Conservation (phyloP, 2,797 vertebrate genomes). For the Sebastes variabilis region DNA sequence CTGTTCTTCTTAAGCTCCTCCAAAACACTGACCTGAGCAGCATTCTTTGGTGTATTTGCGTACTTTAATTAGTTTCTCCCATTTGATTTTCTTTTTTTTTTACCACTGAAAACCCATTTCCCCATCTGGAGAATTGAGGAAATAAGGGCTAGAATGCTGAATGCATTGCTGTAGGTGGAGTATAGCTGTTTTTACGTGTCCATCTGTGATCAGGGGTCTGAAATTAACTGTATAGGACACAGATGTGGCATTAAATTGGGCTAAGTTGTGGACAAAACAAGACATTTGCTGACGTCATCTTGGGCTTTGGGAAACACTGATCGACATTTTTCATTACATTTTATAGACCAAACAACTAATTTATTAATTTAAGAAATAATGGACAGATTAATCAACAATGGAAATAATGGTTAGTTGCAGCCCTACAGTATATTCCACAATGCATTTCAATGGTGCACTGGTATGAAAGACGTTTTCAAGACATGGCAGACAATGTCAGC, state of each 20-base stretch:
- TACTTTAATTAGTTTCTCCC: slow-evolving; percentile 37
- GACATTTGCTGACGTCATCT: too few species aligned
- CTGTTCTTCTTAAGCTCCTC: slow-evolving; percentile 8
- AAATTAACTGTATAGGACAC: background rate
- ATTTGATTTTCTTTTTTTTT: background rate
- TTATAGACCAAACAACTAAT: too few species aligned
- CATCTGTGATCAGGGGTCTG: background rate
- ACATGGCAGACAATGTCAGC: background rate
- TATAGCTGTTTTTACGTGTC: background rate
- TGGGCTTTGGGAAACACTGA: too few species aligned
- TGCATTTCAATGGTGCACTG: background rate
- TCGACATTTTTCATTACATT: too few species aligned
- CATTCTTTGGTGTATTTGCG: slow-evolving; percentile 16
- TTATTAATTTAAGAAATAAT: too few species aligned
- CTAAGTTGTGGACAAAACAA: background rate
- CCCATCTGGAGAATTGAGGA: background rate
- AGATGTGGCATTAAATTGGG: background rate
- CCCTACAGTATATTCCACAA: background rate
- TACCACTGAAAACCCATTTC: background rate
- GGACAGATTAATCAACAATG: rapidly evolving
- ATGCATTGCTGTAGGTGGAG: background rate
- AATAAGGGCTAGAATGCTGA: background rate
- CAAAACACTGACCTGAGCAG: slow-evolving; percentile 30
- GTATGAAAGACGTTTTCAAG: background rate
- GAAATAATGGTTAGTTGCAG: too few species aligned